Evolutionary conservation across 2,888 invertebrate species (phyloP).

Genomic region (Ormia ochracea): DNA sequence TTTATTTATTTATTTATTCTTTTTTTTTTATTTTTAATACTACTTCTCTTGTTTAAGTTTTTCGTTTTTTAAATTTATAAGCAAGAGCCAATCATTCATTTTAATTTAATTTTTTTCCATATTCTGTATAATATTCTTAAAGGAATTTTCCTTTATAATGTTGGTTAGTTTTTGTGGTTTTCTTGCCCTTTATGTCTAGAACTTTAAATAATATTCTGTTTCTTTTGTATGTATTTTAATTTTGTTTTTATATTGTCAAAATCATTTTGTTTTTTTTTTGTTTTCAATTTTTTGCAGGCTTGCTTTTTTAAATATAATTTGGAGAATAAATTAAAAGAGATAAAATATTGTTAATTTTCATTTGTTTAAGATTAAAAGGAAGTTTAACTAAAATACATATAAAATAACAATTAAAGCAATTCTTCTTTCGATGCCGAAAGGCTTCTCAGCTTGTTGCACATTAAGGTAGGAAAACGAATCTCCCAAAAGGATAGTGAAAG

Average conservation of each 20-base stretch:
- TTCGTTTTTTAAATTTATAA: slow-evolving; percentile 40
- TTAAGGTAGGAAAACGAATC: not conserved
- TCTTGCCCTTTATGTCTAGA: slow-evolving; percentile 57
- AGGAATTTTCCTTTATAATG: slow-evolving; percentile 52
- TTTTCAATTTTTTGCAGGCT: slow-evolving; percentile 42
- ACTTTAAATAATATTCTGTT: slow-evolving; percentile 36
- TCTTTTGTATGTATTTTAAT: slow-evolving; percentile 44
- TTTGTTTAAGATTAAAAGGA: slow-evolving; percentile 6
- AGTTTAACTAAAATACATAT: slow-evolving; percentile 13
- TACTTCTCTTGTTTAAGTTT: slow-evolving; percentile 61
- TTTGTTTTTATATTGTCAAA: slow-evolving; percentile 56
- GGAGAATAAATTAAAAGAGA: not conserved
- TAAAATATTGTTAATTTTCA: not conserved
- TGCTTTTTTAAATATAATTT: slow-evolving; percentile 4
- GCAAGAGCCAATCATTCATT: slow-evolving; percentile 55
- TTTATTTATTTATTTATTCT: no score
- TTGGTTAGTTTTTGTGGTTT: slow-evolving; percentile 41
- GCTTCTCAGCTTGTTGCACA: not conserved
- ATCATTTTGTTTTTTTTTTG: slow-evolving; percentile 29
- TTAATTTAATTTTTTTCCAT: slow-evolving; percentile 20
- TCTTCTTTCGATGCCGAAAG: not conserved
- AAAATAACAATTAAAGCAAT: slow-evolving; percentile 37
- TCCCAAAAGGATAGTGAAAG: no score
- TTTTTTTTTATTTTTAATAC: slow-evolving; percentile 51
- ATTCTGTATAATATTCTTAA: slow-evolving; percentile 56